Evolutionary conservation across 2,888 invertebrate species (phyloP).

Genomic region (Drosophila anomalata): DNA sequence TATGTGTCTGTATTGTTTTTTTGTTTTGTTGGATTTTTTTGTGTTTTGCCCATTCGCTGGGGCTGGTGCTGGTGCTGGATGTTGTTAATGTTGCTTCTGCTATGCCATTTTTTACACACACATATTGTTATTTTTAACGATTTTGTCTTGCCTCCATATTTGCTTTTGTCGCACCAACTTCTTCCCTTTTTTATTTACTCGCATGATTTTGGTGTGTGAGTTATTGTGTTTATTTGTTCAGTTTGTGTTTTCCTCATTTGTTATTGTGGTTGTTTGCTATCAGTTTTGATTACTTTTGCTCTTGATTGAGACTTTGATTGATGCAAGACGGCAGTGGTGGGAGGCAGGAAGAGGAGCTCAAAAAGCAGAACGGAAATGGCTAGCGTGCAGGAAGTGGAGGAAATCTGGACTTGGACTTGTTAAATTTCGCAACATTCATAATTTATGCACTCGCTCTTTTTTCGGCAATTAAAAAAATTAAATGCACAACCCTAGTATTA

Average conservation of each 20-base stretch:
- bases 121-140: constrained; percentile 55
- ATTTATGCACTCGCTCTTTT: constrained; percentile 59
- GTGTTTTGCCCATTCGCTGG: constrained; percentile 32
- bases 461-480: constrained; percentile 43
- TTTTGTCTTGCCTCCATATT: constrained; percentile 46
- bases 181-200: constrained; percentile 30
- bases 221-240: constrained; percentile 29
- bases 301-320: constrained; percentile 70
- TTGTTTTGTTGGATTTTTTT: constrained; percentile 11
- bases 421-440: constrained; percentile 53
- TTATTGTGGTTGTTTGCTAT: constrained; percentile 46
- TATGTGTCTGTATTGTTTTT: constrained; percentile 43
- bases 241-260: constrained; percentile 44
- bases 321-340: constrained; percentile 26
- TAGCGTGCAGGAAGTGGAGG: constrained; percentile 64
- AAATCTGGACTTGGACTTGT: constrained; percentile 35
- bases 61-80: background rate
- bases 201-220: constrained; percentile 59
- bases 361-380: constrained; percentile 68
- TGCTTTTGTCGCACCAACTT: constrained; percentile 45
- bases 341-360: constrained; percentile 17
- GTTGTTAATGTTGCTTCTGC: constrained; percentile 40
- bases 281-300: constrained; percentile 73
- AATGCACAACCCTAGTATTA: constrained; percentile 34
- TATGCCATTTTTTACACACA: constrained; percentile 53